Evolutionary conservation across 1,140 invertebrate genomes (phyloP), one percentile per base, ranked within the genome.

Genomic region (Nylanderia fulva): DNA sequence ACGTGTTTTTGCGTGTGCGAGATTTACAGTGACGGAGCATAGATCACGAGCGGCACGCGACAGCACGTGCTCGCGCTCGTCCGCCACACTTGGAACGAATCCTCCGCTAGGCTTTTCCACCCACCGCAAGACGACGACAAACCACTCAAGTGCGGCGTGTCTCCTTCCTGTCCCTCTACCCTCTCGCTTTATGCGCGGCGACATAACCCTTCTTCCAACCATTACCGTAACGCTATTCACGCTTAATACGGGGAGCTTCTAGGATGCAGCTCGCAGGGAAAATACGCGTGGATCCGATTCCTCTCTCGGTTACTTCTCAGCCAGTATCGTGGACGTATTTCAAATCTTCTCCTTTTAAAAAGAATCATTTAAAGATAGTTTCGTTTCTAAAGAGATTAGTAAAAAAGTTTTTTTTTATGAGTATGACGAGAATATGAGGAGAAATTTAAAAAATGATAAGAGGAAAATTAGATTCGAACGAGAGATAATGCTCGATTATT

Each of bases 1-100:
- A n/a, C n/a, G n/a, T n/a, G 4, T 48, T 48, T 48, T 48, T 48
- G 5, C 15, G 45, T 15, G 45, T 75, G 82, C 21, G 83, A 86
- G 77, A 69, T 64, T 72, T 82, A 69, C 74, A 91, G 76, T 88
- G 90, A 91, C 87, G 90, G 90, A 88, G 86, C 91, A 94, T 94
- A 93, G 91, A 94, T 94, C 93, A 94, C 91, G 93, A 92, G n/a
- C 29, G 89, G 88, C 93, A 93, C 94, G 94, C 90, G 93, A 91
- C 92, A 92, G 91, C 93, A 93, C 93, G 93, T 94, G 93, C 74
- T 64, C 80, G 39, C 54, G 27, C 7, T 27, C 24, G 56, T 60
- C 54, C 42, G 48, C 68, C 79, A 71, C 74, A 75, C 88, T 84
- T 71, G 60, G 88, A 52, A 75, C 56, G 72, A 89, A 69, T 82